phyloP scores from a whole-genome alignment of 2,113 vertebrate genomes.

The Natator depressus region DNA sequence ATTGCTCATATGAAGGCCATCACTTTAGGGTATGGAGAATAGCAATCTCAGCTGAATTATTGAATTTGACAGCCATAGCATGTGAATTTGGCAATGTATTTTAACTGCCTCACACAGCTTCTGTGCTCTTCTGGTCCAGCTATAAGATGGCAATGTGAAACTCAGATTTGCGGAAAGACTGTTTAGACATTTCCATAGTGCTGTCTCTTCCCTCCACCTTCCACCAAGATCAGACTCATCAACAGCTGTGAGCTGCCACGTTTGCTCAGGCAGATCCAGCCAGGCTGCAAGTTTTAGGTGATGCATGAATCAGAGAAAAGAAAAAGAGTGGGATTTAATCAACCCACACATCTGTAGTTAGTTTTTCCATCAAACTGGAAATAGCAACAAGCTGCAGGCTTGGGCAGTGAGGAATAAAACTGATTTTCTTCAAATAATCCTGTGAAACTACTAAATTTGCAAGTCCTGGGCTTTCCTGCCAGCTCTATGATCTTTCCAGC shows the following conservation, averaged over 20 bases:
- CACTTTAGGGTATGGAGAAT: neutral
- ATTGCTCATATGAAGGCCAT: neutral
- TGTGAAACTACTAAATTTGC: neutral
- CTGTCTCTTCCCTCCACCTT: conserved; percentile 16
- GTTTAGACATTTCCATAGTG: conserved; percentile 13
- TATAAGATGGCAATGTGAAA: conserved; percentile 16
- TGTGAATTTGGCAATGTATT: neutral
- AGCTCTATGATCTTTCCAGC: neutral
- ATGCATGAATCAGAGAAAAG: conserved; percentile 28
- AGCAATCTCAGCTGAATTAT: neutral
- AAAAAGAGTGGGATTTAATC: conserved; percentile 45
- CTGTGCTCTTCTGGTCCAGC: neutral
- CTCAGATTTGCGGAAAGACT: neutral
- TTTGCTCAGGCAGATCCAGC: neutral
- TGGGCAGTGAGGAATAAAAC: neutral
- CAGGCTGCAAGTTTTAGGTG: neutral
- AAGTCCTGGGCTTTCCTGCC: neutral
- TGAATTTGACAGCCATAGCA: neutral
- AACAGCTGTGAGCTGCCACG: conserved; percentile 22
- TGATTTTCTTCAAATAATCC: conserved; percentile 15
- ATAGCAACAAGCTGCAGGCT: neutral
- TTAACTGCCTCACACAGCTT: neutral
- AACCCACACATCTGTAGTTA: neutral
- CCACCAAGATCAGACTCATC: conserved; percentile 40
- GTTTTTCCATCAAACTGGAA: conserved; percentile 30